These are phyloP conservation scores for Pocillopora grandis DNA, from an alignment of 92 coral and sea anemone genomes.

Conservation along the genomic window DNA sequence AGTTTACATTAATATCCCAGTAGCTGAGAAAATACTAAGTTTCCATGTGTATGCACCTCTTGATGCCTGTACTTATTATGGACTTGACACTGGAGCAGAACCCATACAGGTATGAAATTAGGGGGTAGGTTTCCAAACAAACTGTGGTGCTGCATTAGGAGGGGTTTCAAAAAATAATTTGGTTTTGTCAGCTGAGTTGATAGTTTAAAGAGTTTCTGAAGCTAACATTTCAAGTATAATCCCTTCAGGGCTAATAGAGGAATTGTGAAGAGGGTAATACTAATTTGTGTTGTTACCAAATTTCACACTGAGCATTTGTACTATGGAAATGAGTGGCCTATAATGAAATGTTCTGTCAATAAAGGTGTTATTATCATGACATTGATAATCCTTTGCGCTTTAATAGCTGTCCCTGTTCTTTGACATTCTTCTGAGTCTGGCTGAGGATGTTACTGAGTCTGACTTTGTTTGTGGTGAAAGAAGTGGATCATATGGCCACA, in stretches of 20 bases:
- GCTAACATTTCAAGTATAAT: too few species aligned
- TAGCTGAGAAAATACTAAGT: conserved; percentile 65
- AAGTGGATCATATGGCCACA: conserved; percentile 86
- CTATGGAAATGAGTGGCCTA: too few species aligned
- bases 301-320: too few species aligned
- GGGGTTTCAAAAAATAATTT: too few species aligned
- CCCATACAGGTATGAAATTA: conserved; percentile 83
- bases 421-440: conserved; percentile 84
- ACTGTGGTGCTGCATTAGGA: background rate
- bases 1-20: conserved; percentile 72
- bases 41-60: conserved; percentile 77
- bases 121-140: background rate
- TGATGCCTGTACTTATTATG: conserved; percentile 94
- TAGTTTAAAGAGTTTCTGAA: too few species aligned
- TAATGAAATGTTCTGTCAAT: too few species aligned
- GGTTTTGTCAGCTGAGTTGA: too few species aligned
- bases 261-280: too few species aligned
- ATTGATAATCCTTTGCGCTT: background rate
- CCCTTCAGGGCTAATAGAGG: too few species aligned
- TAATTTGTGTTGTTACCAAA: too few species aligned
- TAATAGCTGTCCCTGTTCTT: conserved; percentile 81
- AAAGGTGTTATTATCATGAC: background rate
- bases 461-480: conserved; percentile 85
- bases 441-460: conserved; percentile 66
- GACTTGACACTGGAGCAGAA: conserved; percentile 92